Conservation (phyloP, 2,113 vertebrate genomes). For the Lophura nycthemera region DNA sequence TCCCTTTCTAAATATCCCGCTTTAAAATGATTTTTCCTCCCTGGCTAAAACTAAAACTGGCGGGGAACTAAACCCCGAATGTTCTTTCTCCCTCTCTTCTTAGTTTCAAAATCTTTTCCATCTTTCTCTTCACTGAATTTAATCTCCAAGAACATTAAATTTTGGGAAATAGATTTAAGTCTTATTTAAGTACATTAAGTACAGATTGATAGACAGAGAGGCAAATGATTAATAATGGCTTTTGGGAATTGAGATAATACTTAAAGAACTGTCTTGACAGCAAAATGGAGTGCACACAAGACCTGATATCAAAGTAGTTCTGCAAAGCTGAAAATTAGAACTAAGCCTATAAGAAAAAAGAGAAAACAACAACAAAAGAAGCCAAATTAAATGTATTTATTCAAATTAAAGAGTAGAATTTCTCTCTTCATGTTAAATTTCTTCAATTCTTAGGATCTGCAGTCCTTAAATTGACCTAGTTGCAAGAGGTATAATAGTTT, state of each 20-base stretch:
- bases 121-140: neutral
- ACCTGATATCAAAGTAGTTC: neutral
- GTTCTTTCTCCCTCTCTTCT: too few relatives aligned
- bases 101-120: neutral
- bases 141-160: neutral
- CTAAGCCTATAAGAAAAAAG: neutral
- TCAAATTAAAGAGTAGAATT: neutral
- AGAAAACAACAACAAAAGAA: neutral
- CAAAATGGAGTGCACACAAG: neutral
- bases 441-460: neutral
- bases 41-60: too few relatives aligned
- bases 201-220: neutral
- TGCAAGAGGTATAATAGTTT: neutral
- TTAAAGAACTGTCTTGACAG: neutral
- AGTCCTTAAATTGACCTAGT: neutral
- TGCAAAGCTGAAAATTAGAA: neutral
- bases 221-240: neutral
- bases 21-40: too few relatives aligned
- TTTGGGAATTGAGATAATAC: neutral
- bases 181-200: neutral
- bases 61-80: too few relatives aligned
- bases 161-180: neutral
- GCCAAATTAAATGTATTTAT: accelerated
- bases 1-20: too few relatives aligned
- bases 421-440: neutral